These are phyloP conservation scores for Beroe ovata DNA, from an alignment of 37 sponge, comb jelly and placozoan species.

Conservation along the genomic window DNA sequence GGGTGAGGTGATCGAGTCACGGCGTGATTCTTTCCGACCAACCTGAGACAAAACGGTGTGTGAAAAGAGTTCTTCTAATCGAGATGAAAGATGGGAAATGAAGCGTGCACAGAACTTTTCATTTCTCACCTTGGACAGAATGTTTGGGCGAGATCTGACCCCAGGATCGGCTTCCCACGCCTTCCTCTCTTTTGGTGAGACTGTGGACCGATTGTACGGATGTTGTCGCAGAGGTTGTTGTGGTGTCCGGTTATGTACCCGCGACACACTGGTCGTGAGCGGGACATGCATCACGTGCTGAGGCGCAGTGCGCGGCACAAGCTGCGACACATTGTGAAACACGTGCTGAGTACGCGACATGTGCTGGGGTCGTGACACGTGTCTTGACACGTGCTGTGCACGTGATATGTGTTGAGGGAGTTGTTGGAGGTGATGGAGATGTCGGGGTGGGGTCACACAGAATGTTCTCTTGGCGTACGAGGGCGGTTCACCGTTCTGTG, in stretches of 20 bases:
- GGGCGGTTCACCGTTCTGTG: background rate
- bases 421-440: background rate
- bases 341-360: background rate
- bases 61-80: too few relatives aligned
- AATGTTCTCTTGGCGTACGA: slow-evolving; percentile 6
- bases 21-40: background rate
- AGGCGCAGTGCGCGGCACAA: too few relatives aligned
- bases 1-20: slow-evolving; percentile 6
- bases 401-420: background rate
- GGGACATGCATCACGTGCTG: background rate
- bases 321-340: background rate
- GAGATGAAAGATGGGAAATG: too few relatives aligned
- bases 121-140: slow-evolving; percentile 22
- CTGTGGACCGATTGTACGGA: background rate
- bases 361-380: slow-evolving; percentile 19
- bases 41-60: background rate
- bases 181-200: background rate
- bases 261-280: background rate
- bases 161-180: background rate
- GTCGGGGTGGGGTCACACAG: background rate
- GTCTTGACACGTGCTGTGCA: slow-evolving; percentile 25
- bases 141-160: slow-evolving; percentile 3
- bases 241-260: background rate
- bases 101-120: too few relatives aligned
- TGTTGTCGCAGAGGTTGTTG: background rate